Percentiles rank a stretch among this genome's conserved stretches.
These are phyloP conservation scores for Virgularia gustaviana DNA, from an alignment of 92 coral and sea anemone genomes.

Conservation along the genomic window DNA sequence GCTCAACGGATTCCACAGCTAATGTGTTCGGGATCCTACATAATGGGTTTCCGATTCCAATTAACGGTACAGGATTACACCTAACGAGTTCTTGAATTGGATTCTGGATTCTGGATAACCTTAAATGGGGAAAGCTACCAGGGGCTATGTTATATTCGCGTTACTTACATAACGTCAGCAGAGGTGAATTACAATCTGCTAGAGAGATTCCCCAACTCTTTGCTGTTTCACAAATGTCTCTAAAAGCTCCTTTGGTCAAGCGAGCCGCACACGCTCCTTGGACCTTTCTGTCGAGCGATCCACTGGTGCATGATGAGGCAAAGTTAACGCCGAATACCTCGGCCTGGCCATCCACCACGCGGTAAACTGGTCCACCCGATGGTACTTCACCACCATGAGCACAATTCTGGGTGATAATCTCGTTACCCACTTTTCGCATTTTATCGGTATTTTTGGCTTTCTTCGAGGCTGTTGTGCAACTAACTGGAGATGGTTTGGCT, in stretches of 20 bases:
- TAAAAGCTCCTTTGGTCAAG: background rate
- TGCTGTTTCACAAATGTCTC: background rate
- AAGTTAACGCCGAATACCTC: slow-evolving; percentile 5
- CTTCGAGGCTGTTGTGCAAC: slow-evolving; percentile 13
- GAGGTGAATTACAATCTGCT: background rate
- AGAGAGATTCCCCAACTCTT: background rate
- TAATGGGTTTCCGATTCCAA: too few species aligned
- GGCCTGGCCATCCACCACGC: background rate
- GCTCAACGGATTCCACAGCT: too few species aligned
- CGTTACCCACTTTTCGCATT: background rate
- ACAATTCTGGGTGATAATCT: background rate
- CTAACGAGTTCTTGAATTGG: too few species aligned
- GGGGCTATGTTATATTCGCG: too few species aligned
- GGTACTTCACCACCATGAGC: background rate
- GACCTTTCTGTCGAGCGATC: slow-evolving; percentile 3
- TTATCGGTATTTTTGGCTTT: background rate
- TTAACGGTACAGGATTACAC: too few species aligned
- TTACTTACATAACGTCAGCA: slow-evolving; percentile 3
- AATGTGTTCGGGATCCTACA: too few species aligned
- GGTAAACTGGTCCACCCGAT: slow-evolving; percentile 6
- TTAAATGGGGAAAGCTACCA: too few species aligned
- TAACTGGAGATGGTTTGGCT: background rate
- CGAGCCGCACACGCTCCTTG: slow-evolving; percentile 2
- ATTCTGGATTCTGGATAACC: too few species aligned
- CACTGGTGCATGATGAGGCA: slow-evolving; percentile 21